Evolutionary conservation across 2,888 invertebrate genomes (phyloP).

Genomic region (Galeruca laticollis): DNA sequence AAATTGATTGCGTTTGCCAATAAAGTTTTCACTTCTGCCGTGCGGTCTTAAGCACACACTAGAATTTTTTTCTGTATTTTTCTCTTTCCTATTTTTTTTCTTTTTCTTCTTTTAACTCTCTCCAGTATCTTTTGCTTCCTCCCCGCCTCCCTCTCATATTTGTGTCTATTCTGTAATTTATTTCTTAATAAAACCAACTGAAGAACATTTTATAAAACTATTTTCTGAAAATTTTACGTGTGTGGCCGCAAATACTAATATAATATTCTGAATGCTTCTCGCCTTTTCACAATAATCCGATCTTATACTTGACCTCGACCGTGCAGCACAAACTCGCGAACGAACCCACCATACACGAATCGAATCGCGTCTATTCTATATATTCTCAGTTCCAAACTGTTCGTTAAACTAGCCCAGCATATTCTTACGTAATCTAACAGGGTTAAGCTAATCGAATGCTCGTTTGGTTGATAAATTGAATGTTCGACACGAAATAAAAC

Average conservation of each 20-base stretch:
- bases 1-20: no score
- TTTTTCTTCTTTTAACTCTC: no score
- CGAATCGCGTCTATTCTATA: neutral
- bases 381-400: conserved; percentile 4
- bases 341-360: neutral
- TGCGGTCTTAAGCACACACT: no score
- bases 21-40: no score
- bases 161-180: no score
- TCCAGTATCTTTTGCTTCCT: no score
- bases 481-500: conserved; percentile 2
- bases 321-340: conserved; percentile 11
- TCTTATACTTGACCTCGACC: conserved; percentile 24
- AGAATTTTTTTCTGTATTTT: no score
- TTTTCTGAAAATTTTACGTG: no score
- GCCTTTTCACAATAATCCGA: conserved; percentile 11
- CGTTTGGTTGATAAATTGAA: neutral
- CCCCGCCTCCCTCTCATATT: no score
- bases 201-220: no score
- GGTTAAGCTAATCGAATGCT: neutral
- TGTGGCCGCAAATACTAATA: neutral
- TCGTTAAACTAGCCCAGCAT: conserved; percentile 5
- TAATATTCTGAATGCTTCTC: conserved; percentile 17
- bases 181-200: no score
- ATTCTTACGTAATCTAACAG: neutral
- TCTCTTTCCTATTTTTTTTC: no score